phyloP scores from a whole-genome alignment of 2,113 vertebrate genomes.

The Pseudorhombus dupliciocellatus region DNA sequence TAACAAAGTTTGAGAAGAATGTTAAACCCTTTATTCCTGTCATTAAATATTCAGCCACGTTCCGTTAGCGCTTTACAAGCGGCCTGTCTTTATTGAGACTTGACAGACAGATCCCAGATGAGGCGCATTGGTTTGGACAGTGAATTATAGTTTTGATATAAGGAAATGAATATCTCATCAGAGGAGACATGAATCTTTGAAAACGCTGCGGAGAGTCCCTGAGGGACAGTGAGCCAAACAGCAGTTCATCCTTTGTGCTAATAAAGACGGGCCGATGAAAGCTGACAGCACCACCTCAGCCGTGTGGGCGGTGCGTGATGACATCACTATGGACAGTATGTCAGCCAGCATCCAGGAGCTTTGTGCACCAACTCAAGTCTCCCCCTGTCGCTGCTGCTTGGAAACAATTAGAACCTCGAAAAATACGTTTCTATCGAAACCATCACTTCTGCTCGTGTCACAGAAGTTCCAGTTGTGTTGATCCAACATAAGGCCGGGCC shows the following conservation, averaged over 20 bases:
- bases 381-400: too few relatives aligned
- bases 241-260: constrained; percentile 10
- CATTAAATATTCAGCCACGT: not conserved
- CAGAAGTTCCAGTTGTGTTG: too few relatives aligned
- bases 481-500: too few relatives aligned
- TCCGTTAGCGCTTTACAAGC: not conserved
- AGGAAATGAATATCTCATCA: constrained; percentile 13
- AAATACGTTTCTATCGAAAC: too few relatives aligned
- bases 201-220: constrained; percentile 19
- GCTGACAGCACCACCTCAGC: constrained; percentile 14
- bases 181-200: constrained; percentile 28
- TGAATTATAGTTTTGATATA: constrained; percentile 11
- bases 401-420: too few relatives aligned
- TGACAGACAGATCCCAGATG: not conserved
- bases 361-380: too few relatives aligned
- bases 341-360: too few relatives aligned
- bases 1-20: not conserved
- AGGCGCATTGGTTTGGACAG: not conserved
- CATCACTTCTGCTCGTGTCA: too few relatives aligned
- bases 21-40: not conserved
- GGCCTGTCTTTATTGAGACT: not conserved
- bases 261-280: constrained; percentile 32
- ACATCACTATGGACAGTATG: too few relatives aligned
- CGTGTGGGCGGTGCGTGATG: too few relatives aligned
- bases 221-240: constrained; percentile 1